These are phyloP conservation scores for Polydrusus tereticollis DNA, from an alignment of 2,888 invertebrate genomes.

Conservation along the genomic window DNA sequence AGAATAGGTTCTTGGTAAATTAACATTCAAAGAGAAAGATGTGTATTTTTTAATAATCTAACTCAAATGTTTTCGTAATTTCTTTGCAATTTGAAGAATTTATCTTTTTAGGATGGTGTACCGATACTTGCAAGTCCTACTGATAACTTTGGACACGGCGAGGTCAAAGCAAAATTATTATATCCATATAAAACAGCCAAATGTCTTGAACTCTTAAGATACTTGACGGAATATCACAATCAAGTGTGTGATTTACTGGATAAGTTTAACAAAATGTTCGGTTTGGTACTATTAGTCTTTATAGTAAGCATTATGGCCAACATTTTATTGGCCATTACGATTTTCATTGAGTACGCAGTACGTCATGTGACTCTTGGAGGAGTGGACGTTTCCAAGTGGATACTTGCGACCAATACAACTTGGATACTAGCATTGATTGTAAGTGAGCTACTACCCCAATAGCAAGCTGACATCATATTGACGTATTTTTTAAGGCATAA, in stretches of 20 bases:
- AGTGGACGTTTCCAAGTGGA: not conserved
- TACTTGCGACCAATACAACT: not conserved
- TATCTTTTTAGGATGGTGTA: not conserved
- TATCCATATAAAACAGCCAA: not conserved
- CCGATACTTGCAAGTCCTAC: not conserved
- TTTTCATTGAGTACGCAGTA: not conserved
- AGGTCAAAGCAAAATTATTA: not conserved
- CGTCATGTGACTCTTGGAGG: constrained; percentile 1
- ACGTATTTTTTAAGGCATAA: too few relatives aligned
- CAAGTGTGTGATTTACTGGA: constrained; percentile 1
- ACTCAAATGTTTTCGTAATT: too few relatives aligned
- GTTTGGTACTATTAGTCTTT: not conserved
- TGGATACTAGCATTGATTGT: not conserved
- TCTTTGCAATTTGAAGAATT: too few relatives aligned
- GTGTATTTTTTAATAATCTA: too few relatives aligned
- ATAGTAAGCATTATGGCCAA: not conserved
- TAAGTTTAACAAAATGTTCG: not conserved
- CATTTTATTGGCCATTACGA: not conserved
- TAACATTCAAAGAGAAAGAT: too few relatives aligned
- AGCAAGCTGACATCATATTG: too few relatives aligned
- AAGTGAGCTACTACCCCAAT: not conserved
- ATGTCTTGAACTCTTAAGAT: not conserved
- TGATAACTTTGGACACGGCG: not conserved
- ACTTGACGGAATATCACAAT: not conserved
- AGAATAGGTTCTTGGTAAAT: too few relatives aligned